phyloP scores from a whole-genome alignment of 2,113 vertebrate species.

The Myotis yumanensis region DNA sequence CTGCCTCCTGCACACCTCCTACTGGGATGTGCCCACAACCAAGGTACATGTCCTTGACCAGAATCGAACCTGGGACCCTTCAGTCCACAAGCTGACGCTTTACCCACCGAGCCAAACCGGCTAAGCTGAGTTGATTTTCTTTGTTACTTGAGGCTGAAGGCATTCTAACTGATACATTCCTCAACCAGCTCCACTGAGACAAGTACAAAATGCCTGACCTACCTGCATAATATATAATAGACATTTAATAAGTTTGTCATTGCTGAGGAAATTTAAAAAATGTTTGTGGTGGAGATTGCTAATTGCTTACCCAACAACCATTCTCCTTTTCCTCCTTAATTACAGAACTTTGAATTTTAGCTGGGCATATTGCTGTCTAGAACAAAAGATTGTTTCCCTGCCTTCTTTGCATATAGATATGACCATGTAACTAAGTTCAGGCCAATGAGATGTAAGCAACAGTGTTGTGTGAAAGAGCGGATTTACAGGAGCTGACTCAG shows the following conservation, averaged over 20 bases:
- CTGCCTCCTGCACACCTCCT: too few species aligned
- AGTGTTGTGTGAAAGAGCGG: neutral
- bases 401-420: neutral
- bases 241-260: neutral
- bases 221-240: neutral
- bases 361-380: neutral
- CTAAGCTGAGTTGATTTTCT: neutral
- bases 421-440: neutral
- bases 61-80: too few species aligned
- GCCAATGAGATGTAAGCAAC: neutral
- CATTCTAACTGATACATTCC: neutral
- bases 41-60: too few species aligned
- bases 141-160: neutral
- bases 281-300: neutral
- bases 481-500: slow-evolving; percentile 30
- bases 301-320: neutral
- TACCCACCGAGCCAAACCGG: too few species aligned
- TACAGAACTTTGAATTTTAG: neutral
- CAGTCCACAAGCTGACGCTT: too few species aligned
- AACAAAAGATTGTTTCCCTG: slow-evolving; percentile 1
- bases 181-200: neutral
- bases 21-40: too few species aligned
- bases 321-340: neutral
- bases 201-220: neutral
- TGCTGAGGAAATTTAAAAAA: neutral